These are phyloP conservation scores for Lasioglossum villosulum DNA, from an alignment of 2,888 invertebrate species.

Conservation along the genomic window DNA sequence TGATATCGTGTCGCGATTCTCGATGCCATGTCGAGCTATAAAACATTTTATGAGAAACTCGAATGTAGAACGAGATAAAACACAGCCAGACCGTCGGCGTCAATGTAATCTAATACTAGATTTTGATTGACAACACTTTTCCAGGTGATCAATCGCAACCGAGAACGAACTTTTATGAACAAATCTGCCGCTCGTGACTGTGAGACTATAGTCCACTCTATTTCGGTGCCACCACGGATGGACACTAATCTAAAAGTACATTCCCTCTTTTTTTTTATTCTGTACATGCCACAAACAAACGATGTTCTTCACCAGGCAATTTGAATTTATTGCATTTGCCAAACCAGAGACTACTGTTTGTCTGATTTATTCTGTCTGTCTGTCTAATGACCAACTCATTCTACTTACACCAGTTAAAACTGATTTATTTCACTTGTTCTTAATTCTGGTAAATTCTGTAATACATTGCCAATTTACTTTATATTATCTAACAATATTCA, in stretches of 20 bases:
- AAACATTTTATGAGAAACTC: conserved; percentile 4
- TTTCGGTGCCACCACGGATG: background rate
- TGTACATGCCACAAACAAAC: background rate
- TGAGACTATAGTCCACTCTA: background rate
- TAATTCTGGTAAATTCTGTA: too few relatives aligned
- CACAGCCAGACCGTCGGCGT: background rate
- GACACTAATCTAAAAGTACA: background rate
- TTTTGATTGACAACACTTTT: conserved; percentile 1
- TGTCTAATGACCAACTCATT: background rate
- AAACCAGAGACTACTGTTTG: background rate
- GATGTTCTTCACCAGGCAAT: background rate
- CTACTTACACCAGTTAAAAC: too few relatives aligned
- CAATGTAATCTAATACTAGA: background rate
- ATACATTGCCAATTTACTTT: too few relatives aligned
- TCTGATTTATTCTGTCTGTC: background rate
- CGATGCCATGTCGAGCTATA: conserved; percentile 1
- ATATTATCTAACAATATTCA: too few relatives aligned
- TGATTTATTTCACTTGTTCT: too few relatives aligned
- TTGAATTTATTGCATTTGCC: background rate
- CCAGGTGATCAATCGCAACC: background rate
- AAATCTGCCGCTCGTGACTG: background rate
- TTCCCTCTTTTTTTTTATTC: background rate
- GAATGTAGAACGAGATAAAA: background rate
- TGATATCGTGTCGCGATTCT: conserved; percentile 2
- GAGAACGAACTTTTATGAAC: background rate